These are phyloP conservation scores for Myotis vivesi DNA, from an alignment of 2,797 vertebrate genomes.

Conservation along the genomic window DNA sequence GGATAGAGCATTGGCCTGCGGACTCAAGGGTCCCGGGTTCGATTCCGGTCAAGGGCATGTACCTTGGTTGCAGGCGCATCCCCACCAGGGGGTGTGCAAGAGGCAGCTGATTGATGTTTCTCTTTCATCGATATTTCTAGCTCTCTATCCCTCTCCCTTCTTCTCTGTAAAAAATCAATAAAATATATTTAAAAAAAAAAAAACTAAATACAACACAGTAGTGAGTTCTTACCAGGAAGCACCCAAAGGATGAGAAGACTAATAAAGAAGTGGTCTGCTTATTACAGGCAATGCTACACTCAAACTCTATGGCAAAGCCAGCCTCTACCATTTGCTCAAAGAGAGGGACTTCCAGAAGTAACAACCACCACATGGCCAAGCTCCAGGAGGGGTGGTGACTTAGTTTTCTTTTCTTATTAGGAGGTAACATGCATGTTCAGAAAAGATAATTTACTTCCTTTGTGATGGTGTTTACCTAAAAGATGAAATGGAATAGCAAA, in stretches of 20 bases:
- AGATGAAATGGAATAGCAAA: not conserved
- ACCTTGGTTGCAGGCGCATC: too few species aligned
- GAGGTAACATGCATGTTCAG: not conserved
- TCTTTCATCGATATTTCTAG: too few species aligned
- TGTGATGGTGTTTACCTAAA: not conserved
- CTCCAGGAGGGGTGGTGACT: not conserved
- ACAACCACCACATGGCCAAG: not conserved
- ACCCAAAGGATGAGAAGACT: not conserved
- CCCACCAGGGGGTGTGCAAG: too few species aligned
- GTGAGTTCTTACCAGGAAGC: not conserved
- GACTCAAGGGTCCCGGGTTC: too few species aligned
- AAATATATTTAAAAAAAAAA: too few species aligned
- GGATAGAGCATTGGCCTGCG: too few species aligned
- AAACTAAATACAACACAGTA: not conserved
- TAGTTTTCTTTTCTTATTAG: not conserved
- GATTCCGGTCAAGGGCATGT: too few species aligned
- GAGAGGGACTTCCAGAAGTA: not conserved
- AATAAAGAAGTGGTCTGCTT: not conserved
- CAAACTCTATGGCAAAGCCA: not conserved
- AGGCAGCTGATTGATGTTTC: too few species aligned
- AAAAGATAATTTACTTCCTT: constrained; percentile 12
- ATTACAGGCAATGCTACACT: not conserved
- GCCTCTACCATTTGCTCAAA: not conserved
- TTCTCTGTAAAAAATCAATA: too few species aligned
- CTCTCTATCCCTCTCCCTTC: too few species aligned